Percentiles rank a stretch among this genome's conserved stretches.
Conservation (phyloP, 2,888 invertebrate species). For the Keiferia lycopersicella region DNA sequence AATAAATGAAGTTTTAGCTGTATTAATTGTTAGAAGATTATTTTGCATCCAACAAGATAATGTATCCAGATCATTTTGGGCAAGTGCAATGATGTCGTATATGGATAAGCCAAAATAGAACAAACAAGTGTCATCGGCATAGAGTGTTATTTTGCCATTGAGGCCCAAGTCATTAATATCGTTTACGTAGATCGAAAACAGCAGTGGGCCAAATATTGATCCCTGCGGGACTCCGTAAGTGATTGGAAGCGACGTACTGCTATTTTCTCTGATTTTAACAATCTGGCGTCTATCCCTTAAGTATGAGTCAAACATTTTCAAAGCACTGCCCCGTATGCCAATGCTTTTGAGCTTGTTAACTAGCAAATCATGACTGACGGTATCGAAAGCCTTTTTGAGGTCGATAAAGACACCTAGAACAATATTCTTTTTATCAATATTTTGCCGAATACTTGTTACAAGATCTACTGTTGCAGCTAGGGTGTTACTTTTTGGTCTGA, state of each 20-base stretch:
- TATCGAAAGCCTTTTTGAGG: slow-evolving; percentile 5
- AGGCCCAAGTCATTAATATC: slow-evolving; percentile 25
- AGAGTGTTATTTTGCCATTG: slow-evolving; percentile 28
- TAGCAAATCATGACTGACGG: slow-evolving; percentile 22
- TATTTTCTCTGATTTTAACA: slow-evolving; percentile 21
- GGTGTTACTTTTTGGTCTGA: neutral
- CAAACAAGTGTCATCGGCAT: slow-evolving; percentile 33
- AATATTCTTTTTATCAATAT: slow-evolving; percentile 26
- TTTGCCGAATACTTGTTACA: slow-evolving; percentile 23
- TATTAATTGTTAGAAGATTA: slow-evolving; percentile 33
- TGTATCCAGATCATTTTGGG: slow-evolving; percentile 30
- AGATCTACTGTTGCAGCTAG: slow-evolving; percentile 21
- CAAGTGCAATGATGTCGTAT: slow-evolving; percentile 18
- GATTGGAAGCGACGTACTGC: slow-evolving; percentile 23
- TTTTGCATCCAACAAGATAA: slow-evolving; percentile 30
- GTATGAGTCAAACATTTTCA: slow-evolving; percentile 26
- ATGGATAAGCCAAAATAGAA: slow-evolving; percentile 32
- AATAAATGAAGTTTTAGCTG: slow-evolving; percentile 26
- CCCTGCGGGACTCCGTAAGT: slow-evolving; percentile 32
- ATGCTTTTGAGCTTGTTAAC: slow-evolving; percentile 22
- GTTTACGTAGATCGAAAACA: slow-evolving; percentile 31
- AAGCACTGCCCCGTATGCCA: slow-evolving; percentile 16
- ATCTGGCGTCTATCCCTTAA: slow-evolving; percentile 12
- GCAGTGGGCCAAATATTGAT: slow-evolving; percentile 30
- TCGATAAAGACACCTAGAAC: slow-evolving; percentile 30